Evolutionary conservation across 2,113 vertebrate genomes (phyloP).

Genomic region (Macquaria ambigua): DNA sequence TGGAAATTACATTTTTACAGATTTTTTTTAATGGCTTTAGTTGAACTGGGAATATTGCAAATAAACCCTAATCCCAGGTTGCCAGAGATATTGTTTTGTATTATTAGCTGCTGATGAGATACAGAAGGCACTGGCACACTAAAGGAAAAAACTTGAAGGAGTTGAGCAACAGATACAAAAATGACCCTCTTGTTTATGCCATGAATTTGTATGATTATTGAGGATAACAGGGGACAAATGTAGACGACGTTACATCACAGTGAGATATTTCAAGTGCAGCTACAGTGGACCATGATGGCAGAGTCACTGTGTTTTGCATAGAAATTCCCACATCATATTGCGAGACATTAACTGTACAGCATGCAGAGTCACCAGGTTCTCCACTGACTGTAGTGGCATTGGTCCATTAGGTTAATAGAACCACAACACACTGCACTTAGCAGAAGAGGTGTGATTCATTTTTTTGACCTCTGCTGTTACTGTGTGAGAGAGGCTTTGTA

Average conservation of each 20-base stretch:
- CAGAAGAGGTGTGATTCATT: background rate
- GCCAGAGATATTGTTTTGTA: background rate
- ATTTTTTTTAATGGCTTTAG: no score
- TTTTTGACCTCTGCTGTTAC: background rate
- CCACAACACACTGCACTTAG: background rate
- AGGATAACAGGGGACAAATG: background rate
- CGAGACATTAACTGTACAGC: background rate
- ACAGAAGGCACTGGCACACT: no score
- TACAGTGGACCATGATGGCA: background rate
- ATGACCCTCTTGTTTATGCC: background rate
- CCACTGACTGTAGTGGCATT: background rate
- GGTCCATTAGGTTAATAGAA: background rate
- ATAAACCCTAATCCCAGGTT: no score
- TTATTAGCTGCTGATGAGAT: background rate
- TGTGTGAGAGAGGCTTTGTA: background rate
- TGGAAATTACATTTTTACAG: no score
- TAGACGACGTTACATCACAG: background rate
- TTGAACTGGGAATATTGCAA: no score
- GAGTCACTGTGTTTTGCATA: no score
- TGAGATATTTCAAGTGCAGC: background rate
- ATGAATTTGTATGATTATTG: background rate
- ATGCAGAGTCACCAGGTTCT: background rate
- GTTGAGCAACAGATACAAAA: no score
- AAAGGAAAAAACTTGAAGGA: no score
- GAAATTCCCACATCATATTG: background rate